Base-by-base conservation (phyloP, 2,888 invertebrate species). In the Lymantria monacha region DNA sequence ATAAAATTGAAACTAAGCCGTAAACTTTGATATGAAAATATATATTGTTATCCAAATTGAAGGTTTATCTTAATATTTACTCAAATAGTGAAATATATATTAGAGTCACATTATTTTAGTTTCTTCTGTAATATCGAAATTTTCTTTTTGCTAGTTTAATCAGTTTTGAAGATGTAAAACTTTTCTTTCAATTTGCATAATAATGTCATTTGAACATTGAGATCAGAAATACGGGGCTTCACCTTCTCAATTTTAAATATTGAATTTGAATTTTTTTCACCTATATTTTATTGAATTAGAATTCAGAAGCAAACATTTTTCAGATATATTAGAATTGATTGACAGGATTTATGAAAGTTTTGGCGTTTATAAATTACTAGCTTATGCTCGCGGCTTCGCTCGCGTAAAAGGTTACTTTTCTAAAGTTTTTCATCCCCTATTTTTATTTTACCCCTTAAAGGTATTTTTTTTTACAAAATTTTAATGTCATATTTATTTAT, bases 171-270 rank as follows among this genome's bases (percentile, higher is more conserved):
- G 51, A 54, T 55, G 56, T 55, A 57, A 59, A 64, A 58, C 55
- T 57, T 68, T 44, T 48, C 42, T 46, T 44, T 44, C 38, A 59
- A 57, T 65, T 69, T 66, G 55, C 53, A 66, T 64, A 62, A 53
- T 59, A 59, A 59, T 60, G 56, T 62, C 55, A 61, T 68, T 69
- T 66, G 57, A 53, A 57, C 59, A 50, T 58, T 41, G 30, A 54
- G 50, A 55, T 47, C 58, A 46, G 13, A 59, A 13, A 56, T 22
- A 56, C 15, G 12, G 31, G 49, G 50, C 56, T 9, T 33, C 61
- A 55, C 22, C 12, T 36, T 30, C 49, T 55, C 14, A 31, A 52
- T 52, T 44, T 49, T 51, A 49, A 49, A 53, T 38, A 64, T 55
- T 56, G 51, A 54, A 57, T 59, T 54, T 52, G 1, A 7, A 7